phyloP scores from a whole-genome alignment of 2,113 vertebrate species.

The Burhinus oedicnemus region DNA sequence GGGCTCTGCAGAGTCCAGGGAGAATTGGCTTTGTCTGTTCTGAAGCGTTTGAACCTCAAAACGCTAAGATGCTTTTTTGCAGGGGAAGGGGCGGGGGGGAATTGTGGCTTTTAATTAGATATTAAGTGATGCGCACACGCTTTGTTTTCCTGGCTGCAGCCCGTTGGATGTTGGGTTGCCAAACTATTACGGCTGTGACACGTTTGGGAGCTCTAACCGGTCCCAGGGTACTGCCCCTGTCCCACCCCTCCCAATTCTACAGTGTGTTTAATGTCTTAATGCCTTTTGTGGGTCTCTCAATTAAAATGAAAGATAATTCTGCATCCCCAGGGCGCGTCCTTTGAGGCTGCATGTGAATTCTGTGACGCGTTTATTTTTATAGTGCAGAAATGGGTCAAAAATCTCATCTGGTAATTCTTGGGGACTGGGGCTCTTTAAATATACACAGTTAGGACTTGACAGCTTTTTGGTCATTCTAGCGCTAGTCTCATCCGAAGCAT shows the following conservation, averaged over 20 bases:
- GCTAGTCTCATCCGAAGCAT: neutral
- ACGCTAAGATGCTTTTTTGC: neutral
- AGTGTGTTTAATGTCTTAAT: neutral
- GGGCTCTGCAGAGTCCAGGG: neutral
- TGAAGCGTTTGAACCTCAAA: neutral
- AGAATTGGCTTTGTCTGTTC: neutral
- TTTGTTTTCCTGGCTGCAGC: neutral
- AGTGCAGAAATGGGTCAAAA: neutral
- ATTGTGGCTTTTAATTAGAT: neutral
- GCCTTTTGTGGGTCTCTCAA: neutral
- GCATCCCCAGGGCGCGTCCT: neutral
- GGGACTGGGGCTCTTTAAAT: neutral
- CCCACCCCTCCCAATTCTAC: no score
- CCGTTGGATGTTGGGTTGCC: neutral
- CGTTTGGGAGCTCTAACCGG: neutral
- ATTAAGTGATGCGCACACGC: neutral
- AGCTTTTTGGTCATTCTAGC: neutral
- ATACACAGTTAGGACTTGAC: neutral
- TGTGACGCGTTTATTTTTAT: neutral
- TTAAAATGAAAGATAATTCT: neutral
- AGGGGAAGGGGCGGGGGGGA: no score
- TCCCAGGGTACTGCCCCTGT: neutral
- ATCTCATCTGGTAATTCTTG: neutral
- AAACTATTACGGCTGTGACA: neutral
- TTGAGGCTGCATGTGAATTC: neutral